Evolutionary conservation across 2,113 vertebrate species (phyloP), one percentile per base, ranked within the genome.

Genomic region (Cyprinodon tularosa): DNA sequence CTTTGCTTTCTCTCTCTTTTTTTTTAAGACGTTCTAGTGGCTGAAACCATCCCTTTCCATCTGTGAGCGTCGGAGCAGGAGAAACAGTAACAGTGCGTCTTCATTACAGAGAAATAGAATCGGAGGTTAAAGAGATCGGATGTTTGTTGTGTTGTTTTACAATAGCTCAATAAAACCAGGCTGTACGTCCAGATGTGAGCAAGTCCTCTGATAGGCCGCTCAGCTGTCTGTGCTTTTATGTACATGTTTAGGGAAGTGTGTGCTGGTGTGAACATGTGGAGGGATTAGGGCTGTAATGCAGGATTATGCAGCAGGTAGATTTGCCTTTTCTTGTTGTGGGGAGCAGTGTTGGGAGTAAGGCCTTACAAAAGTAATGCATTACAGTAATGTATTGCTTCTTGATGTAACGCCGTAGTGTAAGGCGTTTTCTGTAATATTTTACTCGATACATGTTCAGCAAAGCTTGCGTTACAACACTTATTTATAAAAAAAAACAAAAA

Each of bases 251-350:
- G 38, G 44, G n/a, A 20, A 22, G 59, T 17, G 39, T 38, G 62
- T 66, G 65, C 60, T 67, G 67, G 65, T 62, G 85, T 39, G 66
- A 75, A 72, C 61, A 85, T 67, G 50, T 60, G 73, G 60, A 81
- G 72, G 87, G 90, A 92, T 92, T 93, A 90, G 36, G 86, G 76
- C 75, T 90, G 90, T 92, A 91, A 93, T 93, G 86, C 86, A 84
- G 90, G 89, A 93, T 93, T 92, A 93, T 90, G 90, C 89, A 83
- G 78, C 82, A 91, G 89, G 85, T 89, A 91, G 87, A 90, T 81
- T 89, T 85, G 80, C 86, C 78, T 84, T 77, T 82, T 89, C 74
- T 86, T 77, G 69, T 82, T 70, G 69, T 71, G 76, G 67, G 29
- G 29, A 29, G 29, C 29, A 29, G 29, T 29, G 29, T 29, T 29